Percentiles rank a stretch among this genome's conserved stretches.
These are phyloP conservation scores for Hemicentrotus pulcherrimus DNA, from an alignment of 35 echinoderm and acorn worm genomes.

Conservation along the genomic window DNA sequence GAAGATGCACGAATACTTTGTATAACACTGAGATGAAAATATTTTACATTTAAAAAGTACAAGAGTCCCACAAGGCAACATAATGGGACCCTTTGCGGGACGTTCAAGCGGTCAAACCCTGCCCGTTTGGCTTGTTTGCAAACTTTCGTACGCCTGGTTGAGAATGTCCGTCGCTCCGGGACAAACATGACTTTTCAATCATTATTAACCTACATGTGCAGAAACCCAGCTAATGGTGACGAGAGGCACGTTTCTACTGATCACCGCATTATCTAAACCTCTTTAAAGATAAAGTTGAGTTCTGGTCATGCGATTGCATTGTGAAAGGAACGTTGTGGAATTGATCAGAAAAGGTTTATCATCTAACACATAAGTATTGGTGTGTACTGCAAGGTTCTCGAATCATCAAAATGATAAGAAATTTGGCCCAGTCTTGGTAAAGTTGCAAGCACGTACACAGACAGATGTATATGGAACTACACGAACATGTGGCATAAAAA, in stretches of 20 bases:
- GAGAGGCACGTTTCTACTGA: not conserved
- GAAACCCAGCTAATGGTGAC: not conserved
- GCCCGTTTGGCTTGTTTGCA: not conserved
- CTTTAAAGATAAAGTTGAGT: not conserved
- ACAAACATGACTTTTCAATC: not conserved
- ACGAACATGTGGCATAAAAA: too few relatives aligned
- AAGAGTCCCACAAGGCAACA: not conserved
- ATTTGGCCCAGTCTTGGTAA: too few relatives aligned
- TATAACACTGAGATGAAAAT: not conserved
- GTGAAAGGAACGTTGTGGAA: too few relatives aligned
- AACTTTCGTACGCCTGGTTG: not conserved
- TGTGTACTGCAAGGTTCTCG: too few relatives aligned
- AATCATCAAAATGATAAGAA: too few relatives aligned
- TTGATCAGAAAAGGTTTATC: too few relatives aligned
- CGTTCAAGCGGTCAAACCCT: not conserved
- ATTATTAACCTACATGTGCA: slow-evolving; percentile 5
- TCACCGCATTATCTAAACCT: not conserved
- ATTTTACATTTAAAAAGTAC: not conserved
- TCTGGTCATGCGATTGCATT: too few relatives aligned
- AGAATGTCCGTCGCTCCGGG: not conserved
- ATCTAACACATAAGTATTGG: too few relatives aligned
- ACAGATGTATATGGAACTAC: too few relatives aligned
- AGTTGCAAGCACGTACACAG: too few relatives aligned
- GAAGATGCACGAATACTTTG: too few relatives aligned
- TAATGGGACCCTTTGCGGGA: not conserved